Percentiles rank a stretch among this genome's conserved stretches.
These are phyloP conservation scores for Oscheius myriophilus DNA, from an alignment of 2,888 invertebrate genomes.

Conservation along the genomic window DNA sequence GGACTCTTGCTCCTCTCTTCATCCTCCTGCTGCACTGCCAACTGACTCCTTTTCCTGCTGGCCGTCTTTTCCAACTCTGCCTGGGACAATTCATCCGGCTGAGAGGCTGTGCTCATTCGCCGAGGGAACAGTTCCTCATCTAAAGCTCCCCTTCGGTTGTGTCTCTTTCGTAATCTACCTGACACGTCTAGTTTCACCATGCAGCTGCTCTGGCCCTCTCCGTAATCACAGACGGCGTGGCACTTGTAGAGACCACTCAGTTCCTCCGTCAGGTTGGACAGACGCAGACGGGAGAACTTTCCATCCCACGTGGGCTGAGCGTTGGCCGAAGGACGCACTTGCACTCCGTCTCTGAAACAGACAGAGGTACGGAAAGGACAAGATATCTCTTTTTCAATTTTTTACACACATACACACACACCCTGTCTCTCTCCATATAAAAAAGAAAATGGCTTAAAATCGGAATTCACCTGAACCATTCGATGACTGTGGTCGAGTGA, in stretches of 20 bases:
- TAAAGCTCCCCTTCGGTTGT: slow-evolving; percentile 9
- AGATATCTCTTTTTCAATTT: too few species aligned
- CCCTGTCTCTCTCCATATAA: background rate
- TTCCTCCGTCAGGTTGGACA: slow-evolving; percentile 58
- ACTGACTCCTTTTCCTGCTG: background rate
- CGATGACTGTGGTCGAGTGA: slow-evolving; percentile 66
- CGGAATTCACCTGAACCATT: slow-evolving; percentile 70
- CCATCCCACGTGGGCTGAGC: slow-evolving; percentile 66
- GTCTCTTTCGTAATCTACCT: slow-evolving; percentile 35
- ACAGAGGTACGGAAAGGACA: too few species aligned
- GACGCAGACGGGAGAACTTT: slow-evolving; percentile 57
- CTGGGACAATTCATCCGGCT: slow-evolving; percentile 2
- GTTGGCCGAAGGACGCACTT: slow-evolving; percentile 45
- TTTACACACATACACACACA: too few species aligned
- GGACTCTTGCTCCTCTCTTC: slow-evolving; percentile 23
- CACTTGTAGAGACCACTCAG: slow-evolving; percentile 67
- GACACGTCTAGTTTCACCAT: slow-evolving; percentile 62
- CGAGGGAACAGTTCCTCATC: slow-evolving; percentile 19
- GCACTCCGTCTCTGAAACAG: slow-evolving; percentile 60
- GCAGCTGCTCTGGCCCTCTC: slow-evolving; percentile 67
- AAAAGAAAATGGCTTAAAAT: too few species aligned
- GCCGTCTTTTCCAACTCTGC: background rate
- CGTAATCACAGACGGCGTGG: slow-evolving; percentile 65
- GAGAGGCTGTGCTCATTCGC: background rate
- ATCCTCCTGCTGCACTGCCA: slow-evolving; percentile 44